A percentile compares a stretch with the other conserved stretches of the same genome.
Conservation (phyloP, 2,797 vertebrate species). For the Lutjanus argentimaculatus region DNA sequence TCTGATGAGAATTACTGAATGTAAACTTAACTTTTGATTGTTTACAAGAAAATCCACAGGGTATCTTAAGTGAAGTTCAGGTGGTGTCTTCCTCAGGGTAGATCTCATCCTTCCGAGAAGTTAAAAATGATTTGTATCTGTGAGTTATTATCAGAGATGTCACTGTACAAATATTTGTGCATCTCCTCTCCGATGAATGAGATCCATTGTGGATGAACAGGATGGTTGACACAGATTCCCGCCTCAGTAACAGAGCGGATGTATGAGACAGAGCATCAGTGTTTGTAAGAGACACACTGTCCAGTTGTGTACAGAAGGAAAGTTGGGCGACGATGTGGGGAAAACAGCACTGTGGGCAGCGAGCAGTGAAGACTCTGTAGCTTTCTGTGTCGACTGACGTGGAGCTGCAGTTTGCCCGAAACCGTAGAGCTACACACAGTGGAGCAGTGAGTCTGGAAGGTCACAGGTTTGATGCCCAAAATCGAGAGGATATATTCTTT, state of each 20-base stretch:
- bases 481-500: neutral
- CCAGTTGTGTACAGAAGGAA: slow-evolving; percentile 34
- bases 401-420: slow-evolving; percentile 19
- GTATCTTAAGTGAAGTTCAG: neutral
- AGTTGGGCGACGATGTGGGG: slow-evolving; percentile 21
- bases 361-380: slow-evolving; percentile 6
- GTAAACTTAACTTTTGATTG: neutral
- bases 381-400: slow-evolving; percentile 13
- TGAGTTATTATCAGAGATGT: neutral
- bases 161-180: slow-evolving; percentile 34
- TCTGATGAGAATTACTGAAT: too few species aligned
- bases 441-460: neutral
- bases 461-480: neutral
- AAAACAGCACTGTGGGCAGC: slow-evolving; percentile 28
- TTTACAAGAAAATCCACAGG: neutral
- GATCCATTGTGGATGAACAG: slow-evolving; percentile 30
- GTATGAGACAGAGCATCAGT: slow-evolving; percentile 25
- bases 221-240: slow-evolving; percentile 39
- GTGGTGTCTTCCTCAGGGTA: neutral
- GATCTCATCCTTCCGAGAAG: neutral
- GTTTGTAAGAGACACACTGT: slow-evolving; percentile 41
- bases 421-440: neutral
- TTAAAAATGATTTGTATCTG: neutral
- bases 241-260: slow-evolving; percentile 36
- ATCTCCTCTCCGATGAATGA: slow-evolving; percentile 43